These are phyloP conservation scores for Amphiprion clarkii DNA, from an alignment of 2,797 vertebrate genomes.

Conservation along the genomic window DNA sequence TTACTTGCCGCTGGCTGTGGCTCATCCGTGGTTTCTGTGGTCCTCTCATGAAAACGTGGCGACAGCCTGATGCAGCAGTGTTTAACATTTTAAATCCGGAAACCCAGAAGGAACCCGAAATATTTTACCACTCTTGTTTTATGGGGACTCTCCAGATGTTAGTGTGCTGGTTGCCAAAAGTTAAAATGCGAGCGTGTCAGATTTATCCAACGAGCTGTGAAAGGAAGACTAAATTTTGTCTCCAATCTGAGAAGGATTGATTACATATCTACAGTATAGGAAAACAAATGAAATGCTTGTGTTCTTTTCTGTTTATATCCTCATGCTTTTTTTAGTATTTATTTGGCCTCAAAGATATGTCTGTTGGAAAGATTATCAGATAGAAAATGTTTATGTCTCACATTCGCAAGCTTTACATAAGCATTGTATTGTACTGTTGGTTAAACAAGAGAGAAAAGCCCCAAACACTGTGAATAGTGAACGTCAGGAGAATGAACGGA, in stretches of 20 bases:
- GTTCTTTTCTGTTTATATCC: constrained; percentile 26
- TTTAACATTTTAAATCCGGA: constrained; percentile 37
- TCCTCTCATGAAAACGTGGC: constrained; percentile 6
- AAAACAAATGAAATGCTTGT: constrained; percentile 38
- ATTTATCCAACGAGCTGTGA: constrained; percentile 2
- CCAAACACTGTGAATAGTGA: constrained; percentile 12
- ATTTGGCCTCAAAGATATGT: constrained; percentile 31
- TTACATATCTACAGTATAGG: constrained; percentile 28
- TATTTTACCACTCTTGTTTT: constrained; percentile 42
- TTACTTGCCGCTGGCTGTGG: constrained; percentile 23
- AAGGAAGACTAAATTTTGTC: constrained; percentile 18
- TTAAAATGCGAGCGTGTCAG: constrained; percentile 9
- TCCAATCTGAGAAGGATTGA: constrained; percentile 27
- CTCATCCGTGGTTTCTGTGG: constrained; percentile 12
- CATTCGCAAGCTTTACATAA: constrained; percentile 24
- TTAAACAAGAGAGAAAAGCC: constrained; percentile 24
- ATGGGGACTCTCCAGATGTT: constrained; percentile 26
- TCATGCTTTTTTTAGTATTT: constrained; percentile 19
- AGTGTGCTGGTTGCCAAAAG: constrained; percentile 14
- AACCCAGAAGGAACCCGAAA: constrained; percentile 28
- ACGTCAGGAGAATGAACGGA: constrained; percentile 14
- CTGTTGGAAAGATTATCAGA: constrained; percentile 25
- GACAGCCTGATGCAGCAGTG: constrained; percentile 8
- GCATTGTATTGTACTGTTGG: constrained; percentile 34
- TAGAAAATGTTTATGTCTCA: constrained; percentile 56